Percentiles rank a stretch among this genome's conserved stretches.
These are phyloP conservation scores for Pristionchus fissidentatus DNA, from an alignment of 2,888 invertebrate species.

Conservation along the genomic window DNA sequence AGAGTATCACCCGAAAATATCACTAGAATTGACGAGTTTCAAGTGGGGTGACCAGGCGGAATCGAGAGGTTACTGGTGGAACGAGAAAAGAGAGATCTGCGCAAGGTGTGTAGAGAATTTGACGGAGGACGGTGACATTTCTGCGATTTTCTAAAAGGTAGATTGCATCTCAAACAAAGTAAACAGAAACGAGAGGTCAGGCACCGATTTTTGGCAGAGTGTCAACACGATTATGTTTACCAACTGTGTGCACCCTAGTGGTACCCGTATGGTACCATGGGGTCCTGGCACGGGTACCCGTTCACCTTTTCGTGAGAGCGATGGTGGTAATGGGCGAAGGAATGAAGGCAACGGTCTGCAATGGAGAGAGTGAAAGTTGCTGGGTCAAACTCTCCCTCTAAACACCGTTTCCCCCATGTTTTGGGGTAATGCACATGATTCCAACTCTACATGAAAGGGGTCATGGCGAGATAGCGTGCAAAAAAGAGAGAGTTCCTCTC, in stretches of 20 bases:
- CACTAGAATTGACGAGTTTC: not conserved
- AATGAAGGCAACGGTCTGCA: constrained; percentile 65
- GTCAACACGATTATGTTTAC: too few relatives aligned
- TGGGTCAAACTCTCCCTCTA: not conserved
- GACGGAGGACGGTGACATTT: not conserved
- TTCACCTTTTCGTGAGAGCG: constrained; percentile 65
- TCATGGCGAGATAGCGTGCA: too few relatives aligned
- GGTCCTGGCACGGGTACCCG: too few relatives aligned
- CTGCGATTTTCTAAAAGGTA: too few relatives aligned
- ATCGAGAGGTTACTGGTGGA: not conserved
- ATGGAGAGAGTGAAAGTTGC: not conserved
- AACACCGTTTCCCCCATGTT: not conserved
- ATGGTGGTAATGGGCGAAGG: constrained; percentile 68
- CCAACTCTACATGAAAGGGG: too few relatives aligned
- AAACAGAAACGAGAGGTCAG: too few relatives aligned
- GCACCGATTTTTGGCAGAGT: too few relatives aligned
- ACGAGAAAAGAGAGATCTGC: not conserved
- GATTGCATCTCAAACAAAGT: too few relatives aligned
- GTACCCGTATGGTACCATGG: too few relatives aligned
- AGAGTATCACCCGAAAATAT: too few relatives aligned
- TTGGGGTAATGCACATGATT: not conserved
- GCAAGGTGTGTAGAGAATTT: not conserved
- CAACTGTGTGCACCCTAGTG: too few relatives aligned
- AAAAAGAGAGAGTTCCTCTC: too few relatives aligned
- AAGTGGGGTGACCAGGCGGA: not conserved